These are phyloP conservation scores for Polypterus senegalus DNA, from an alignment of 2,113 vertebrate species.

Conservation along the genomic window DNA sequence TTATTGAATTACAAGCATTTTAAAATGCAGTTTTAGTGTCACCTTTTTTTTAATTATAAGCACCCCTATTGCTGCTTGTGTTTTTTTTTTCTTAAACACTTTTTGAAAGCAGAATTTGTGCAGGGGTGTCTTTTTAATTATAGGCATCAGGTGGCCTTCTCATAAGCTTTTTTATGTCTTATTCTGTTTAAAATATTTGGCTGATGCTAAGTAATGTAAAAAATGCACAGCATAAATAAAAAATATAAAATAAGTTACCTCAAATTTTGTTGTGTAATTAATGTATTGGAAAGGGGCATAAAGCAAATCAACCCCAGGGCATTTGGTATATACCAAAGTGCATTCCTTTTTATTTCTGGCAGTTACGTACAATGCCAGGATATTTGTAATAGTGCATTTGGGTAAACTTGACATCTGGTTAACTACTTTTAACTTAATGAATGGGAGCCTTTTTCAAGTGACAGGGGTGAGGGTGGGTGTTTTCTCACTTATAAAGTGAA, in stretches of 20 bases:
- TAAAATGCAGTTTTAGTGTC: too few relatives aligned
- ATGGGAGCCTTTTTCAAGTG: slow-evolving; percentile 14
- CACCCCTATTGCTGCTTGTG: too few relatives aligned
- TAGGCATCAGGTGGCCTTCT: too few relatives aligned
- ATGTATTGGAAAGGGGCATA: slow-evolving; percentile 51
- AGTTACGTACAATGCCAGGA: slow-evolving; percentile 47
- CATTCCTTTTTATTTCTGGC: slow-evolving; percentile 87
- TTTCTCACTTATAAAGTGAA: slow-evolving; percentile 9
- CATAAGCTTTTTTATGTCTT: too few relatives aligned
- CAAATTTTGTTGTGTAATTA: slow-evolving; percentile 52
- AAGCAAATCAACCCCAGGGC: slow-evolving; percentile 61
- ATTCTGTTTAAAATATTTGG: too few relatives aligned
- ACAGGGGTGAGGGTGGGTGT: neutral
- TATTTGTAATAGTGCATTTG: slow-evolving; percentile 54
- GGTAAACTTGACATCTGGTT: slow-evolving; percentile 34
- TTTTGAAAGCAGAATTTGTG: too few relatives aligned
- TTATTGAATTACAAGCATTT: too few relatives aligned
- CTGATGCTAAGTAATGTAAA: too few relatives aligned
- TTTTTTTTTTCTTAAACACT: too few relatives aligned
- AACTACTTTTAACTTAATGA: slow-evolving; percentile 59
- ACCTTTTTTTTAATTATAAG: too few relatives aligned
- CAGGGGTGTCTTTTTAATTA: too few relatives aligned
- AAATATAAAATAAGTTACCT: slow-evolving; percentile 52
- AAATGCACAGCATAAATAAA: too few relatives aligned
- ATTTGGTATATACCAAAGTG: slow-evolving; percentile 99